Evolutionary conservation across 23 tunicate genomes (phyloP), one percentile per base, ranked within the genome.

Genomic region (Styela clava): DNA sequence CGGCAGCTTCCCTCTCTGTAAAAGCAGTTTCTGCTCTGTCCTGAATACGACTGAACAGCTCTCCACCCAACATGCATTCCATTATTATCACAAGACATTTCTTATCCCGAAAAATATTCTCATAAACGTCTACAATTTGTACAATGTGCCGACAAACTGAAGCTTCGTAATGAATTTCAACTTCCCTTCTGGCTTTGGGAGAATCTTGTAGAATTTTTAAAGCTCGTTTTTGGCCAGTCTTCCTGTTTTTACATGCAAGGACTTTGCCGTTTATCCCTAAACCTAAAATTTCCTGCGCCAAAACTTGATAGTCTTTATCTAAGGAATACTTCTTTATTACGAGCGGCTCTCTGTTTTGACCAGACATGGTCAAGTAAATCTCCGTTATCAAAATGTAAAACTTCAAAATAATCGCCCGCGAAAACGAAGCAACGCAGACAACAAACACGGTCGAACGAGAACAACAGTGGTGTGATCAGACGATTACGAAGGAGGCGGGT

Each of bases 261-360:
- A 91, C 97, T 78, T 91, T 91, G 3, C 97, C 97, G 83, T 86
- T 91, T 22, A 91, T 91, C 33, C 97, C 97, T 0, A 91, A 61
- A 12, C 97, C 97, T 32, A 91, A 78, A 33, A 91, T 85, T 69
- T 91, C 87, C 18, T 82, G 78, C 16, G 87, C 34, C 64, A 82
- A 56, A 1, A 91, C 90, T 62, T 72, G 56, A 73, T 91, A 91
- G 72, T 91, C 97, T 35, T 83, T 69, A 73, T 91, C 97, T 34
- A 91, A 63, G 26, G 91, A 86, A 63, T 91, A 74, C 83, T 91
- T 91, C 73, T 91, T 91, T 26, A 76, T 16, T 5, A 28, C 77
- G 35, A 71, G 35, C 16, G 31, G 56, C 56, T 44, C 56, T 44
- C 56, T 44, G n/a, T n/a, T n/a, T 7, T 5, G 12, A 44, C 56